phyloP scores from a whole-genome alignment of 2,888 invertebrate genomes.

The Laspeyria flexula region DNA sequence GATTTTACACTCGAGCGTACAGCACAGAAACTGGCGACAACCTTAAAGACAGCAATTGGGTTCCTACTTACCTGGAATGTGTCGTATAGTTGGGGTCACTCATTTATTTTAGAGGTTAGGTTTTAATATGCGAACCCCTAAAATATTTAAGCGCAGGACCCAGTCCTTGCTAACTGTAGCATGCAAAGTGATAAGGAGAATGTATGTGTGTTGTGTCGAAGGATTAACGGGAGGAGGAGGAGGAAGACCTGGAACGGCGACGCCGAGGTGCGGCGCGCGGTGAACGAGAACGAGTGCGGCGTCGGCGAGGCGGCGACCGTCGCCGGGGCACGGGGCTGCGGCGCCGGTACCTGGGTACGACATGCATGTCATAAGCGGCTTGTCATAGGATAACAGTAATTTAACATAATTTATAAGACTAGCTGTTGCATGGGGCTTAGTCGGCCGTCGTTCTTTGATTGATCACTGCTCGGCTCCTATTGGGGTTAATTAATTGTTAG shows the following conservation, averaged over 20 bases:
- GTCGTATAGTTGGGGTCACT: conserved; percentile 11
- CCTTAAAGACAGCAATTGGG: conserved; percentile 18
- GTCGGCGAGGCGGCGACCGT: conserved; percentile 86
- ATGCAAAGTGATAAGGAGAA: conserved; percentile 31
- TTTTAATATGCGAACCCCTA: conserved; percentile 16
- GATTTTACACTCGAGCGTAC: conserved; percentile 25
- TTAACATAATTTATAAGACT: too few species aligned
- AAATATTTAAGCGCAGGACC: conserved; percentile 24
- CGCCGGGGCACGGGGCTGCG: conserved; percentile 84
- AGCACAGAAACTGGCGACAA: conserved; percentile 9
- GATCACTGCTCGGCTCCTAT: too few species aligned
- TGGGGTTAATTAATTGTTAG: too few species aligned
- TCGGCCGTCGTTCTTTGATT: too few species aligned
- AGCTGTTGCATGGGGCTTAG: too few species aligned
- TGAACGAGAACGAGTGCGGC: conserved; percentile 87
- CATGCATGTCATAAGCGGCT: too few species aligned
- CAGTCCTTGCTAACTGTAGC: conserved; percentile 25
- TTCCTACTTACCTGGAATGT: conserved; percentile 67
- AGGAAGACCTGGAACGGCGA: conserved; percentile 90
- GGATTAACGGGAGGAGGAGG: conserved; percentile 89
- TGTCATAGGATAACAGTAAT: too few species aligned
- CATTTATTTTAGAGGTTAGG: not conserved
- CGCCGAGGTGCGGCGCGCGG: conserved; percentile 88
- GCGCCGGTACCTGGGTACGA: conserved; percentile 73
- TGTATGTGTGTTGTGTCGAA: conserved; percentile 33